phyloP scores from a whole-genome alignment of 2,113 vertebrate genomes.

The Albula goreensis region DNA sequence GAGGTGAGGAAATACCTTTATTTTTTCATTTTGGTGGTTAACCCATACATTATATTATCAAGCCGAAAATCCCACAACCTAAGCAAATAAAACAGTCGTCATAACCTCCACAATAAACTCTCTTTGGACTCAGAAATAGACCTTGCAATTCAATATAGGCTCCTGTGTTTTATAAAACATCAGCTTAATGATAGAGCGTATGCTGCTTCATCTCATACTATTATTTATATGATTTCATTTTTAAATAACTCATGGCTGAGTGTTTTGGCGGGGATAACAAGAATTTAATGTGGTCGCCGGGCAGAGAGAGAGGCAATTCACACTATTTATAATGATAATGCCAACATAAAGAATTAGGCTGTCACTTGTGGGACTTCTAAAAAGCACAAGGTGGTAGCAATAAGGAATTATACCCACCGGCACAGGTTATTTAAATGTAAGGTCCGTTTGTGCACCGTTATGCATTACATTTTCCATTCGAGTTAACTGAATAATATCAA shows the following conservation, averaged over 20 bases:
- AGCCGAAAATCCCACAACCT: constrained; percentile 5
- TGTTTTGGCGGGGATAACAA: constrained; percentile 29
- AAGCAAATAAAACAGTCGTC: constrained; percentile 52
- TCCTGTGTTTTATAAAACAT: constrained; percentile 61
- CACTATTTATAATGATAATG: constrained; percentile 31
- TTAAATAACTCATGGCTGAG: constrained; percentile 23
- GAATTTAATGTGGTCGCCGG: constrained; percentile 27
- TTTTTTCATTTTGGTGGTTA: constrained; percentile 18
- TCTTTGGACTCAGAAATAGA: constrained; percentile 65
- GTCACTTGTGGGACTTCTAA: constrained; percentile 27
- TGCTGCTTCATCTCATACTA: constrained; percentile 30
- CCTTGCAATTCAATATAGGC: constrained; percentile 64
- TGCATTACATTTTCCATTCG: constrained; percentile 34
- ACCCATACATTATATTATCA: constrained; percentile 9
- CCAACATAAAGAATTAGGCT: constrained; percentile 31
- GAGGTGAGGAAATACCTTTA: background rate
- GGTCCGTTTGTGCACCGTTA: constrained; percentile 30
- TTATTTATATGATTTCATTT: constrained; percentile 29
- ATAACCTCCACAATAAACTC: constrained; percentile 58
- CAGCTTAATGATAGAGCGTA: constrained; percentile 28
- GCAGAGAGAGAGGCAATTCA: constrained; percentile 21
- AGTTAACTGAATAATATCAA: constrained; percentile 42
- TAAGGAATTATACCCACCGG: constrained; percentile 17
- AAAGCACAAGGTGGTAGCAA: constrained; percentile 1
- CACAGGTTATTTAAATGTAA: constrained; percentile 29